Conservation (phyloP, 2,888 invertebrate species). For the Miltochrista miniata region DNA sequence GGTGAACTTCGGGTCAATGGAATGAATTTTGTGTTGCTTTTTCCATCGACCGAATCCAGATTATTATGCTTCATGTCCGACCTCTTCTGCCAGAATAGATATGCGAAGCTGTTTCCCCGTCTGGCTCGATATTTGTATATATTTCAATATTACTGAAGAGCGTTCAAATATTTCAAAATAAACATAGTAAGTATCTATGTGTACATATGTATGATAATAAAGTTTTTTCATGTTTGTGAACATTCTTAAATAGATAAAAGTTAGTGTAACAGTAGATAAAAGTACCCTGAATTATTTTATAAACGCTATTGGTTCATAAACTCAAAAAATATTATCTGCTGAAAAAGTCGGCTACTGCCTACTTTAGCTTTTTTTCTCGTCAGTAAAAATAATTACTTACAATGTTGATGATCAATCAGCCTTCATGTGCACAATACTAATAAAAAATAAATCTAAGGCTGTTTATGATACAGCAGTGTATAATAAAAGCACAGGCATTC, state of each 20-base stretch:
- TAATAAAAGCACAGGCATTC: slow-evolving; percentile 52
- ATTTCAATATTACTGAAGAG: too few species aligned
- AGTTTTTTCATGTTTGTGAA: too few species aligned
- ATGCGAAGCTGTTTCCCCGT: slow-evolving; percentile 57
- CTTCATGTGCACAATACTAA: slow-evolving; percentile 18
- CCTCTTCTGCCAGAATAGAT: slow-evolving; percentile 55
- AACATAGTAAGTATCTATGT: too few species aligned
- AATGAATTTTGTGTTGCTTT: slow-evolving; percentile 76
- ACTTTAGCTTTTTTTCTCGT: too few species aligned
- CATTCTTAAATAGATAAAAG: too few species aligned
- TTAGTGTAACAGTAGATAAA: too few species aligned
- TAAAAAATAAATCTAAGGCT: slow-evolving; percentile 33
- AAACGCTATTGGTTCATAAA: too few species aligned
- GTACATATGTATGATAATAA: too few species aligned
- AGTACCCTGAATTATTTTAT: too few species aligned
- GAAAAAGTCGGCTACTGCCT: too few species aligned
- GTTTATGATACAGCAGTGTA: slow-evolving; percentile 43
- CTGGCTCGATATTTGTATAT: slow-evolving; percentile 52
- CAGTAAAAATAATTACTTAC: slow-evolving; percentile 50
- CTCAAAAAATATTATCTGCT: too few species aligned
- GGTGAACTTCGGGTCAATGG: slow-evolving; percentile 64
- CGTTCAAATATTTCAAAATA: too few species aligned
- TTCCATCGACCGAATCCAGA: slow-evolving; percentile 60
- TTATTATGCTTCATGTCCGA: slow-evolving; percentile 54
- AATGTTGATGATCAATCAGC: slow-evolving; percentile 18